These are phyloP conservation scores for Salticus scenicus DNA, from an alignment of 2,888 invertebrate genomes.

Conservation along the genomic window DNA sequence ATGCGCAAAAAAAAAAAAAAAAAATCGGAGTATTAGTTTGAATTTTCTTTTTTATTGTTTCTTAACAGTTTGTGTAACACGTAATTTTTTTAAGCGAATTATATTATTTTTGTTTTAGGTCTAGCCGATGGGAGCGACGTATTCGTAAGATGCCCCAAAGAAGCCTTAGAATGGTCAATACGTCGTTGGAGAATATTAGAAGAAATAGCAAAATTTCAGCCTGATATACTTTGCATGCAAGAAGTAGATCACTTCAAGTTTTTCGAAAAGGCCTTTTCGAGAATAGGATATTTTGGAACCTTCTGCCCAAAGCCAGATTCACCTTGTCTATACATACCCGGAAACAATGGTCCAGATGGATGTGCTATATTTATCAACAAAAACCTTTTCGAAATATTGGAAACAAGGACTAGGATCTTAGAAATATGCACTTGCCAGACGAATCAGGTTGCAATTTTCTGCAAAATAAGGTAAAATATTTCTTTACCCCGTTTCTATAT, in stretches of 20 bases:
- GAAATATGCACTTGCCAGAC: conserved; percentile 85
- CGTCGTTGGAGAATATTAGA: conserved; percentile 82
- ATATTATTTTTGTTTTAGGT: conserved; percentile 78
- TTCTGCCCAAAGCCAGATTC: conserved; percentile 87
- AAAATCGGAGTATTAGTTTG: no score
- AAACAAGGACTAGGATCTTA: conserved; percentile 80
- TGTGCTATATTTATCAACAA: conserved; percentile 85
- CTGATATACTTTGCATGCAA: conserved; percentile 83
- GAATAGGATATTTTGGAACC: conserved; percentile 82
- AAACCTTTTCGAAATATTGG: conserved; percentile 80
- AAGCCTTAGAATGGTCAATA: conserved; percentile 83
- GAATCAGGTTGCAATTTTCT: conserved; percentile 79
- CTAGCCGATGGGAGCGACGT: conserved; percentile 83
- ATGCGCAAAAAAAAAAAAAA: no score
- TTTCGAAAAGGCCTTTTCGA: conserved; percentile 80
- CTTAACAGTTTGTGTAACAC: no score
- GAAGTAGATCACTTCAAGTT: conserved; percentile 82
- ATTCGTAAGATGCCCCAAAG: conserved; percentile 83
- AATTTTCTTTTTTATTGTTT: no score
- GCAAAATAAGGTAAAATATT: conserved; percentile 61
- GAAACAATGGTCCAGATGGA: conserved; percentile 86
- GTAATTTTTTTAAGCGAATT: no score
- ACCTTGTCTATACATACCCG: conserved; percentile 83
- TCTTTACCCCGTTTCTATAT: no score
- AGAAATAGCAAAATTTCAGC: conserved; percentile 82